Evolutionary conservation across 1,140 invertebrate species (phyloP).

Genomic region (Varroa destructor): DNA sequence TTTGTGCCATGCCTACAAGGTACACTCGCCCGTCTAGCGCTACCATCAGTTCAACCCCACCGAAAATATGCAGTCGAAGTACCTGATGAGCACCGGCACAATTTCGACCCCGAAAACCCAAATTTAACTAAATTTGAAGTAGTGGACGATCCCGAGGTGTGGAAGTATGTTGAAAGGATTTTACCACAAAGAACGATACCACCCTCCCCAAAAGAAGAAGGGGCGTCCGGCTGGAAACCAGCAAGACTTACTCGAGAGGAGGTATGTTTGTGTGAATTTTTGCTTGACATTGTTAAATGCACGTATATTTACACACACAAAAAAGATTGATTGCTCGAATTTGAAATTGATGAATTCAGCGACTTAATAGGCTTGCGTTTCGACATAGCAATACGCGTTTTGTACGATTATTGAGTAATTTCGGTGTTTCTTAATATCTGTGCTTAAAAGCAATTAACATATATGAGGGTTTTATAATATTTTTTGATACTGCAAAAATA

Average conservation of each 20-base stretch:
- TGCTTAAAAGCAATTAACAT: no score
- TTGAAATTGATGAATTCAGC: no score
- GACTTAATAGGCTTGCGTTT: no score
- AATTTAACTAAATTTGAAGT: constrained; percentile 19
- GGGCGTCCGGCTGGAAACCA: constrained; percentile 9
- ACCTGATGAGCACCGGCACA: not conserved
- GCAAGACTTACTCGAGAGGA: not conserved
- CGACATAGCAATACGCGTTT: no score
- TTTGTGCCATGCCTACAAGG: no score
- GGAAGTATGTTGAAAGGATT: constrained; percentile 10
- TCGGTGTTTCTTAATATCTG: not conserved
- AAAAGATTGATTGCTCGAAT: no score
- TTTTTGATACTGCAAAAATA: no score
- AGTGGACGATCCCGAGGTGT: constrained; percentile 1
- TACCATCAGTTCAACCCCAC: no score
- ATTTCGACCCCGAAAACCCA: constrained; percentile 20
- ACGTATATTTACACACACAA: no score
- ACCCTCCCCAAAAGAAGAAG: not conserved
- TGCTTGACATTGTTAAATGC: not conserved
- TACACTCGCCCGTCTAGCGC: no score
- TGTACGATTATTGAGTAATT: not conserved
- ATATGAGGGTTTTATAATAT: no score
- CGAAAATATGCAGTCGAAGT: not conserved
- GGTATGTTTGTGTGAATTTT: not conserved
- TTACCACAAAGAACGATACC: constrained; percentile 1